These are phyloP conservation scores for Trichogramma dendrolimi DNA, from an alignment of 2,888 invertebrate genomes.

Conservation along the genomic window DNA sequence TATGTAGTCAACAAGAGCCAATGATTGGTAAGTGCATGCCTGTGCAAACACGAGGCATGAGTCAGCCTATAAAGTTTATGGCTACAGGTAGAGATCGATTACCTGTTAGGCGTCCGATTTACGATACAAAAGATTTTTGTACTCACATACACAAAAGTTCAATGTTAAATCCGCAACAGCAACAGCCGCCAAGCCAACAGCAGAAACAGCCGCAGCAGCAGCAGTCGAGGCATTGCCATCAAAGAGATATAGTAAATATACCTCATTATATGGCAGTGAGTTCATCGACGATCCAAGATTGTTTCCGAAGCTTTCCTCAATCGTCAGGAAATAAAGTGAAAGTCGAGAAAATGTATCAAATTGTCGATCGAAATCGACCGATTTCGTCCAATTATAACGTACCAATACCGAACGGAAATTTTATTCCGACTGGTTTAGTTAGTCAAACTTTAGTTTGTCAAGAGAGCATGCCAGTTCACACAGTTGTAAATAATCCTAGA, in stretches of 20 bases:
- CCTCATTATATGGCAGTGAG: too few relatives aligned
- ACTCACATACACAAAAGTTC: conserved; percentile 11
- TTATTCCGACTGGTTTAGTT: not conserved
- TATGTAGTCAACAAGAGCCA: conserved; percentile 5
- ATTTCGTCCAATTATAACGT: too few relatives aligned
- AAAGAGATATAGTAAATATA: too few relatives aligned
- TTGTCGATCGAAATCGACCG: too few relatives aligned
- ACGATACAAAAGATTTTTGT: conserved; percentile 6
- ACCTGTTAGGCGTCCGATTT: conserved; percentile 22
- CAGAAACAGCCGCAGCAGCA: too few relatives aligned
- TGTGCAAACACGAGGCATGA: conserved; percentile 8
- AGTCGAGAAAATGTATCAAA: too few relatives aligned
- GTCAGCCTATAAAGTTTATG: conserved; percentile 23
- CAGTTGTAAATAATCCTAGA: conserved; percentile 12
- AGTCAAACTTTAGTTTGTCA: conserved; percentile 10
- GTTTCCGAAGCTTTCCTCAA: too few relatives aligned
- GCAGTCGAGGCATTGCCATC: too few relatives aligned
- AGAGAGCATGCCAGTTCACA: conserved; percentile 5
- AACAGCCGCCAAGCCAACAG: too few relatives aligned
- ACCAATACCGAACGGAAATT: not conserved
- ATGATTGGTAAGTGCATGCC: not conserved
- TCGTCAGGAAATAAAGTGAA: too few relatives aligned
- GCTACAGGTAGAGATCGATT: conserved; percentile 17
- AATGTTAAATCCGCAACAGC: conserved; percentile 2
- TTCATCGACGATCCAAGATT: too few relatives aligned